These are phyloP conservation scores for Neodontobutis hainanensis DNA, from an alignment of 2,113 vertebrate genomes.

Conservation along the genomic window DNA sequence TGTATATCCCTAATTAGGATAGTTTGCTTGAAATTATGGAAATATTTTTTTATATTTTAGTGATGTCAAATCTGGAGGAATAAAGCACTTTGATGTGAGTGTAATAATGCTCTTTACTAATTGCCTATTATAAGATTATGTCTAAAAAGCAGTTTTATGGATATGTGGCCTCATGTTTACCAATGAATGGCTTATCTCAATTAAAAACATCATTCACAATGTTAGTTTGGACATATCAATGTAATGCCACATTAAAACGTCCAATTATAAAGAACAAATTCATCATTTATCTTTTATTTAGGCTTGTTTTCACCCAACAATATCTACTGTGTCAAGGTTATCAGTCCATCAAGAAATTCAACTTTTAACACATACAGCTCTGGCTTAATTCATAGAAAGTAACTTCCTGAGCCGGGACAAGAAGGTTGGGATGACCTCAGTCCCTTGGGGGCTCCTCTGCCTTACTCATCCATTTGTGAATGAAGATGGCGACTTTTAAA, in stretches of 20 bases:
- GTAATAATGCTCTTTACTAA: neutral
- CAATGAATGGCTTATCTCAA: conserved; percentile 55
- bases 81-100: conserved; percentile 3
- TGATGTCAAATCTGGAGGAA: neutral
- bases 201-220: conserved; percentile 65
- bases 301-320: conserved; percentile 5
- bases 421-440: conserved; percentile 75
- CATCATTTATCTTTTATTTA: conserved; percentile 5
- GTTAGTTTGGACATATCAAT: conserved; percentile 26
- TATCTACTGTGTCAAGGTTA: conserved; percentile 34
- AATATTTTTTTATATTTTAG: neutral
- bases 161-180: conserved; percentile 4
- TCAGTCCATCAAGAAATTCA: conserved; percentile 48
- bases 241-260: conserved; percentile 24
- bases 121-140: neutral
- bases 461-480: conserved; percentile 77
- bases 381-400: conserved; percentile 64
- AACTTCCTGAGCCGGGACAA: conserved; percentile 69
- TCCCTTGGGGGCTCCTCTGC: conserved; percentile 71
- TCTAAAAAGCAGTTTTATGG: conserved; percentile 5
- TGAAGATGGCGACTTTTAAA: conserved; percentile 81
- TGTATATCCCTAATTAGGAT: neutral
- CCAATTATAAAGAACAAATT: conserved; percentile 12
- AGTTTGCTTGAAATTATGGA: neutral
- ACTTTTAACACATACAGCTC: conserved; percentile 53